Conservation (phyloP, 2,888 invertebrate species). For the Diloba caeruleocephala region DNA sequence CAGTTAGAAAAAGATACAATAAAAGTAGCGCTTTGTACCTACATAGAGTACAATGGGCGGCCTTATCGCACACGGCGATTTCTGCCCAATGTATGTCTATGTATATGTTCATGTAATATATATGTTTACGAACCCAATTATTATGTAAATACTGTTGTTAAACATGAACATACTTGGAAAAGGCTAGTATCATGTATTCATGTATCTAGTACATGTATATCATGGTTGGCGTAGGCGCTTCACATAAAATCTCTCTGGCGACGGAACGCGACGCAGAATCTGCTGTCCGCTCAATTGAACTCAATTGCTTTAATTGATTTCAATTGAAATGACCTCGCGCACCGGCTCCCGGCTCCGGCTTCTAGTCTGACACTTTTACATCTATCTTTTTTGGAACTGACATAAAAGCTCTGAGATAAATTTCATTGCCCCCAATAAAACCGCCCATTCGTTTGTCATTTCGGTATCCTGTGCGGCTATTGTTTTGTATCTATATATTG, state of each 20-base stretch:
- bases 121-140: constrained; percentile 26
- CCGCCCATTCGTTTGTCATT: constrained; percentile 54
- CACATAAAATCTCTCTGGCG: constrained; percentile 87
- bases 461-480: constrained; percentile 42
- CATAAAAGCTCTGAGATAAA: constrained; percentile 82
- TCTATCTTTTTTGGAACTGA: constrained; percentile 88
- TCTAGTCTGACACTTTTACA: constrained; percentile 87
- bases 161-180: constrained; percentile 33
- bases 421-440: constrained; percentile 76
- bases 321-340: constrained; percentile 89
- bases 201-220: constrained; percentile 87
- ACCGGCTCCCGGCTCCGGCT: constrained; percentile 84
- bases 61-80: no score
- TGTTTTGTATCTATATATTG: constrained; percentile 25
- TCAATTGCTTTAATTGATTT: constrained; percentile 88
- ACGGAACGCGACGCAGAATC: constrained; percentile 85
- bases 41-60: no score
- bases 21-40: no score
- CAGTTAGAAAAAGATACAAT: no score
- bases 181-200: constrained; percentile 52
- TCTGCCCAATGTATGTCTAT: no score
- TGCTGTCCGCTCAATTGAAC: constrained; percentile 87
- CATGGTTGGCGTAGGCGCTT: constrained; percentile 80
- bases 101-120: no score
- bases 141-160: constrained; percentile 34